phyloP scores from a whole-genome alignment of 2,888 invertebrate genomes.

The Myopa tessellatipennis region DNA sequence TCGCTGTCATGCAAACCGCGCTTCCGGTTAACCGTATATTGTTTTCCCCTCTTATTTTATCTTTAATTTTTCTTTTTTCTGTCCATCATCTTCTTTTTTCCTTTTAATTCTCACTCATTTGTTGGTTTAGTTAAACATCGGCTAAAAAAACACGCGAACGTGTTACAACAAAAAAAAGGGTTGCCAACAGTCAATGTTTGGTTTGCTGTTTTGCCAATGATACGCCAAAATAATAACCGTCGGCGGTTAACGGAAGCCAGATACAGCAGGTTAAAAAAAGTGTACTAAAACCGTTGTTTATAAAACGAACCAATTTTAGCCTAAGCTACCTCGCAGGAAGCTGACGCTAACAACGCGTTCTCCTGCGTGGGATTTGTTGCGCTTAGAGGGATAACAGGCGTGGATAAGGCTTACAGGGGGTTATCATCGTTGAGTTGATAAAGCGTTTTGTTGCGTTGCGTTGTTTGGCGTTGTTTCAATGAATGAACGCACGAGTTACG shows the following conservation, averaged over 20 bases:
- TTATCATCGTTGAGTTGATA: neutral
- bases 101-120: slow-evolving; percentile 8
- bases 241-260: neutral
- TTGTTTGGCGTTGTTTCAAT: slow-evolving; percentile 24
- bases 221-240: slow-evolving; percentile 38
- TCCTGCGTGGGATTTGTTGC: neutral
- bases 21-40: neutral
- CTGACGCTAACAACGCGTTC: neutral
- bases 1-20: neutral
- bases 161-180: slow-evolving; percentile 25
- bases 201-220: slow-evolving; percentile 35
- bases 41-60: neutral
- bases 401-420: neutral
- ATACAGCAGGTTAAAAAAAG: slow-evolving; percentile 6
- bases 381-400: too few species aligned
- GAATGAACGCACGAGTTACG: neutral
- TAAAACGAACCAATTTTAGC: slow-evolving; percentile 29
- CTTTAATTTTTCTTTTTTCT: neutral
- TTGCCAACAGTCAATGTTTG: slow-evolving; percentile 32
- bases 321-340: slow-evolving; percentile 14
- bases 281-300: slow-evolving; percentile 20
- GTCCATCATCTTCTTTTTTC: neutral
- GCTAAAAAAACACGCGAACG: slow-evolving; percentile 16
- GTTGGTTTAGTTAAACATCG: slow-evolving; percentile 25
- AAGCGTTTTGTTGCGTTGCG: neutral